These are phyloP conservation scores for Centropyge bicolor DNA, from an alignment of 2,797 vertebrate species.

Conservation along the genomic window DNA sequence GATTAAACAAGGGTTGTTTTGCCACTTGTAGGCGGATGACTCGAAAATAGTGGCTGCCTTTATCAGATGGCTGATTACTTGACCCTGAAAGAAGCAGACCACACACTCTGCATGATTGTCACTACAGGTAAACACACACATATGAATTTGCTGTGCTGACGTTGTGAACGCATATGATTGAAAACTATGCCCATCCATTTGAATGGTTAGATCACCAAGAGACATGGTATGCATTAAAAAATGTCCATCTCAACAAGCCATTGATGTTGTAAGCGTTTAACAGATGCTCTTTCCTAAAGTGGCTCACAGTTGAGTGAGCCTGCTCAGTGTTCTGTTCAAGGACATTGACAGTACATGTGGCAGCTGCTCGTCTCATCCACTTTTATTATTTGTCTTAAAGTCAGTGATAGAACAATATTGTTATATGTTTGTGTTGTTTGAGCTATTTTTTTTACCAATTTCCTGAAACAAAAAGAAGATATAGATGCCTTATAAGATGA, in stretches of 20 bases:
- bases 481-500: not conserved
- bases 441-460: not conserved
- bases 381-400: constrained; percentile 15
- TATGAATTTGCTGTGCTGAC: not conserved
- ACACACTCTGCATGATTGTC: constrained; percentile 37
- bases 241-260: constrained; percentile 14
- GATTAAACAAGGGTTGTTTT: constrained; percentile 72
- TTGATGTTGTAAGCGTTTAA: constrained; percentile 24
- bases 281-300: constrained; percentile 46
- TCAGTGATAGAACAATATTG: not conserved
- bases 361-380: not conserved
- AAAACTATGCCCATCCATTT: constrained; percentile 6
- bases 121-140: constrained; percentile 38
- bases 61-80: constrained; percentile 73
- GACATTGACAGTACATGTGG: constrained; percentile 16
- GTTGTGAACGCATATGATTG: not conserved
- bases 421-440: not conserved
- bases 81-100: constrained; percentile 63
- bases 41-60: constrained; percentile 70
- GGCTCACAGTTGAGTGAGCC: constrained; percentile 30
- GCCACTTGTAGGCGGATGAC: constrained; percentile 62
- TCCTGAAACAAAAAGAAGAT: not conserved
- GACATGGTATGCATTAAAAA: not conserved
- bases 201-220: constrained; percentile 16
- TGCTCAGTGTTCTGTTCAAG: constrained; percentile 44